Base-by-base conservation (phyloP, 2,113 vertebrate genomes). In the Zootoca vivipara region DNA sequence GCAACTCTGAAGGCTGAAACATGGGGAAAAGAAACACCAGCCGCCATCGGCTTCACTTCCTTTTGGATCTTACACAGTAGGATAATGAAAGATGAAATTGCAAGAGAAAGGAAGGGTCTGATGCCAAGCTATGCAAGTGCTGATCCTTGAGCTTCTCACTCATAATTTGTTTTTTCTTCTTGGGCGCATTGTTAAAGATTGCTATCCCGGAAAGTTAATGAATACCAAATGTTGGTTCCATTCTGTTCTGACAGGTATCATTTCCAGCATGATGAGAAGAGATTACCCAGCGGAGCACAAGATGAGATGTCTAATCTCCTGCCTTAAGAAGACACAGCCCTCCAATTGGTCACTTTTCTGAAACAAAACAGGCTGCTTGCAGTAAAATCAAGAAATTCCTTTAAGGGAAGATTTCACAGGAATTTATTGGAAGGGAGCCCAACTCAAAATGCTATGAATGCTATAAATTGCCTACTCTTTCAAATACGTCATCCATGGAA, bases 271-370 rank as follows among this genome's bases (percentile, higher is more conserved):
- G 94, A 95, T 91, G 93, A 95, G 87, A 88, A 93, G 89, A 93
- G 93, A 93, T 89, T 93, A 93, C 89, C 85, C 75, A 79, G 88
- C 89, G 94, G 92, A 93, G 94, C 78, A 90, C 90, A 90, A 93
- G 92, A 93, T 92, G 91, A 93, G 85, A 91, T 82, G 89, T 87
- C 91, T 93, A 94, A 92, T 90, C 85, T 90, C 90, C 86, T 89
- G 82, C 90, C 84, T 92, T 92, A 92, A 83, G 94, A 83, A 95
- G 84, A 92, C 83, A 85, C 90, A 91, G 91, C 85, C 92, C 69
- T 40, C 62, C 18, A 20, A 69, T 52, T 42, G 40, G 70, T 86
- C 85, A 77, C 69, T 79, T 91, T 77, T 83, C 86, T 82, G 82
- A 90, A 96, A 91, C 73, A 88, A 91, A 46, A 26, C 74, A 85